Percentiles rank a stretch among this genome's conserved stretches.
These are phyloP conservation scores for Acleris cristana DNA, from an alignment of 2,888 invertebrate species.

Conservation along the genomic window DNA sequence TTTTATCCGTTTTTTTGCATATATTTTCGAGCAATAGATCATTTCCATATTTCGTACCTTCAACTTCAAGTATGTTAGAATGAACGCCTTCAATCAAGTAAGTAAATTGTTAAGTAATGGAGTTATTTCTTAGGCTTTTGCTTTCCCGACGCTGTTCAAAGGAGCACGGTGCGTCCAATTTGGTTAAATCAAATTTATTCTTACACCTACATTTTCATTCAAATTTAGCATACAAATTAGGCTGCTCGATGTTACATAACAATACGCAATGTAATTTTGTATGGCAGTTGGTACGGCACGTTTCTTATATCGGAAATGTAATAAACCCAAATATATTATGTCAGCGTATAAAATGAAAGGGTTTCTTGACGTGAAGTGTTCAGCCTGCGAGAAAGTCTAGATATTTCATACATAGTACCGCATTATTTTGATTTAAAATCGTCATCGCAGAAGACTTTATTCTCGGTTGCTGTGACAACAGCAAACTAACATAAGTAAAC, in stretches of 20 bases:
- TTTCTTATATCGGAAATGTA: constrained; percentile 17
- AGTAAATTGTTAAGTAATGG: not conserved
- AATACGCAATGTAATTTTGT: constrained; percentile 22
- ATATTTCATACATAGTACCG: not conserved
- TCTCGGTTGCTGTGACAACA: no score
- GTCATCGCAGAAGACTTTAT: no score
- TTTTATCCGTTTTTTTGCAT: no score
- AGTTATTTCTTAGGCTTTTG: not conserved
- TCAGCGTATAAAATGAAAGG: not conserved
- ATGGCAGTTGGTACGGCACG: constrained; percentile 9
- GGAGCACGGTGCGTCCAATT: constrained; percentile 1
- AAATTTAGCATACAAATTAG: constrained; percentile 28
- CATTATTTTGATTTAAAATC: no score
- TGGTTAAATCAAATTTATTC: constrained; percentile 23
- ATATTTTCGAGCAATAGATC: no score
- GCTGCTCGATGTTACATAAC: constrained; percentile 21
- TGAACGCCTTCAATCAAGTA: not conserved
- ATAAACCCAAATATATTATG: not conserved
- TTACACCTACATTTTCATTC: constrained; percentile 24
- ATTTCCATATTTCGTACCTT: no score
- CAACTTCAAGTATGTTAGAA: no score
- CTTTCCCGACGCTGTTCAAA: not conserved
- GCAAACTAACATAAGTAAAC: no score
- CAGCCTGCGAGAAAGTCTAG: not conserved
- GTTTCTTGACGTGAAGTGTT: not conserved